Evolutionary conservation across 2,113 vertebrate species (phyloP).

Genomic region (Pelobates fuscus): DNA sequence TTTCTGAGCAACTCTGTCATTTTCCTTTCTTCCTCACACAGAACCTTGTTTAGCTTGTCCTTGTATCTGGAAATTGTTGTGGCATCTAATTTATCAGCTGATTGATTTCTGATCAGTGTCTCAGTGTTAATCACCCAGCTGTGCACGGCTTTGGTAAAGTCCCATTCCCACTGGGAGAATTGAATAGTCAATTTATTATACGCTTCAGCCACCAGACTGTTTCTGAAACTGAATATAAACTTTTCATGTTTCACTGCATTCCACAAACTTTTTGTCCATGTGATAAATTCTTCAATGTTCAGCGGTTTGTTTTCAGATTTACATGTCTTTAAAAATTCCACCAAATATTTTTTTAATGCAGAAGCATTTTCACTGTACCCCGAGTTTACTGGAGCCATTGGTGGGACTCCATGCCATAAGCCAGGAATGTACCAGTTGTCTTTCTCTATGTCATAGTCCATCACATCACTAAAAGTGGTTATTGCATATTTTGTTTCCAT

Average conservation of each 20-base stretch:
- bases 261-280: conserved; percentile 61
- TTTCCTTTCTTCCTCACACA: conserved; percentile 47
- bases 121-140: conserved; percentile 58
- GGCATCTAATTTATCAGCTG: conserved; percentile 20
- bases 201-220: conserved; percentile 40
- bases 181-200: conserved; percentile 45
- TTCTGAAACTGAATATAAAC: conserved; percentile 50
- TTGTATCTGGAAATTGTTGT: conserved; percentile 45
- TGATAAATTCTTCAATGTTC: conserved; percentile 59
- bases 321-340: conserved; percentile 55
- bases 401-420: conserved; percentile 61
- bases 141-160: conserved; percentile 59
- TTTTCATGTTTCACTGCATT: conserved; percentile 27
- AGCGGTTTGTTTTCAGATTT: conserved; percentile 37
- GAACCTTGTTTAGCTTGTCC: conserved; percentile 53
- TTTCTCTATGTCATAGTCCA: conserved; percentile 37
- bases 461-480: conserved; percentile 51
- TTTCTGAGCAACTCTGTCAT: conserved; percentile 7
- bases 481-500: conserved; percentile 66
- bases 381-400: conserved; percentile 60
- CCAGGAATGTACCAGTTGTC: conserved; percentile 63
- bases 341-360: conserved; percentile 61
- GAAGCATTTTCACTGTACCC: conserved; percentile 65
- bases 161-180: conserved; percentile 58
- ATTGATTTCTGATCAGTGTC: conserved; percentile 52